Conservation (phyloP, 2,888 invertebrate species). For the Eupithecia subfuscata region DNA sequence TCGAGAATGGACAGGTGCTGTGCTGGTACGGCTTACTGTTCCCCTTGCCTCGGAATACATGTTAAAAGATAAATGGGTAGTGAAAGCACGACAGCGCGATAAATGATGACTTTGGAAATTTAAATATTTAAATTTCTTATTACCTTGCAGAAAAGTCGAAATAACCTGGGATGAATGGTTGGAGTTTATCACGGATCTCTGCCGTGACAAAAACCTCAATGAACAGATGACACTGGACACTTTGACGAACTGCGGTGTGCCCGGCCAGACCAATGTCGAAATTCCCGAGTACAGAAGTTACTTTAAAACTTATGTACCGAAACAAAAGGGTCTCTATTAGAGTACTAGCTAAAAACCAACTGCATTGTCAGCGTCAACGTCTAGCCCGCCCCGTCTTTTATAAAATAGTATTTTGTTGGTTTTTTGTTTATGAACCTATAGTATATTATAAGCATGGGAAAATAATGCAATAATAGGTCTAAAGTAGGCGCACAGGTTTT, state of each 20-base stretch:
- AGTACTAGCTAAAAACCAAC: not conserved
- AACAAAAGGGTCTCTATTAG: constrained; percentile 43
- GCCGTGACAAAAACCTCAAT: constrained; percentile 53
- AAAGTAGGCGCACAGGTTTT: not conserved
- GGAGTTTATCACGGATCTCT: constrained; percentile 59
- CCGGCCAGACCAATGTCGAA: constrained; percentile 58
- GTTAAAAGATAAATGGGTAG: not conserved
- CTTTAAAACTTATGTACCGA: constrained; percentile 64
- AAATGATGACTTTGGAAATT: not conserved
- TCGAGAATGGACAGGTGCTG: not conserved
- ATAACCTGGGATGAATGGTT: constrained; percentile 66
- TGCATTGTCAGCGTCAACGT: not conserved
- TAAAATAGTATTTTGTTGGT: not conserved
- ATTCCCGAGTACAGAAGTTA: constrained; percentile 66
- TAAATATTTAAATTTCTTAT: not conserved
- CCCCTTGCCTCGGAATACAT: not conserved
- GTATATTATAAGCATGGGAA: not conserved
- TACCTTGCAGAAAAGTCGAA: constrained; percentile 65
- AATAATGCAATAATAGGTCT: not conserved
- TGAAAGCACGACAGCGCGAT: not conserved
- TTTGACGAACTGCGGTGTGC: constrained; percentile 68
- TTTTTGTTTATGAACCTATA: not conserved
- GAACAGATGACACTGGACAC: constrained; percentile 52
- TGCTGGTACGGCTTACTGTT: not conserved
- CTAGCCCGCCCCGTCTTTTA: not conserved